Evolutionary conservation across 2,888 invertebrate species (phyloP).

Genomic region (Podotricha telesiphe): DNA sequence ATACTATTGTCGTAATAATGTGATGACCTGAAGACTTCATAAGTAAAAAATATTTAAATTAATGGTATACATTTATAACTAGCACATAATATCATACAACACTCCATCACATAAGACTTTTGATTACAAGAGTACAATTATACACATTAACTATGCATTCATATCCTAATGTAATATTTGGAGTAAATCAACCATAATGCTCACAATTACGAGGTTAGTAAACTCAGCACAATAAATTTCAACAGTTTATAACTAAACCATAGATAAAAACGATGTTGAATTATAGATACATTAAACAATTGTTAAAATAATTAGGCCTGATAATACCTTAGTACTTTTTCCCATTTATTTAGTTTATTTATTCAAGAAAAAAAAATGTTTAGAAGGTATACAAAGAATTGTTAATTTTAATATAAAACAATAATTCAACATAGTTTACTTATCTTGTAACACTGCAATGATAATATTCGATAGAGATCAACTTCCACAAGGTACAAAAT

Average conservation of each 20-base stretch:
- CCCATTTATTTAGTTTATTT: conserved; percentile 1
- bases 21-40: conserved; percentile 33
- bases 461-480: conserved; percentile 48
- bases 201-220: conserved; percentile 60
- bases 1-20: conserved; percentile 45
- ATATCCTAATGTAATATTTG: conserved; percentile 73
- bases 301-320: conserved; percentile 12
- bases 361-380: background rate
- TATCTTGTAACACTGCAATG: conserved; percentile 41
- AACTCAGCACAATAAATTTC: conserved; percentile 59
- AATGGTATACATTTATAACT: conserved; percentile 69
- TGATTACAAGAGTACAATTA: conserved; percentile 69
- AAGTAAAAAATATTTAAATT: conserved; percentile 56
- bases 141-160: conserved; percentile 69
- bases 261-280: conserved; percentile 12
- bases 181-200: conserved; percentile 71
- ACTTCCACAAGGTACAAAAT: conserved; percentile 48
- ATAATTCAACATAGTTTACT: conserved; percentile 14
- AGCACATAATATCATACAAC: conserved; percentile 52
- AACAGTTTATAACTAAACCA: background rate
- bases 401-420: conserved; percentile 1
- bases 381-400: conserved; percentile 1
- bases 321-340: background rate
- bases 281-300: conserved; percentile 3
- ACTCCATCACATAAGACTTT: conserved; percentile 65